Percentiles rank a stretch among this genome's conserved stretches.
Evolutionary conservation across 2,888 invertebrate genomes (phyloP).

Genomic region (Macaria notata): DNA sequence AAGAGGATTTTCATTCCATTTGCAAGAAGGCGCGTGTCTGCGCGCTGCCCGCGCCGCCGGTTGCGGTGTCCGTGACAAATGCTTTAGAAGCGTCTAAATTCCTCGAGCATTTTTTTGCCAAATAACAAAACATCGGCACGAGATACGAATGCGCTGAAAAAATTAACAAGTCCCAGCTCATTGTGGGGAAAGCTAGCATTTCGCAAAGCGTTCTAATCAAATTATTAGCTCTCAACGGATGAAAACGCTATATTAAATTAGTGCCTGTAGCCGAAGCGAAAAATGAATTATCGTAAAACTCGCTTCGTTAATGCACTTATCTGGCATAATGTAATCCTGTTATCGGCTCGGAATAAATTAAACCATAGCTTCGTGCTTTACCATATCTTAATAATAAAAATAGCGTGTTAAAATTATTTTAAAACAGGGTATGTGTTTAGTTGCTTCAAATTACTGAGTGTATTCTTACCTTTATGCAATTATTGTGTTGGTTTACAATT

Average conservation of each 20-base stretch:
- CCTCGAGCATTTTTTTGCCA: constrained; percentile 28
- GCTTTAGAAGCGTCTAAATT: constrained; percentile 45
- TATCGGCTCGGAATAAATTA: no score
- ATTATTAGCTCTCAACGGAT: constrained; percentile 27
- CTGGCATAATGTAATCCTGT: background rate
- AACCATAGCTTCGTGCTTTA: no score
- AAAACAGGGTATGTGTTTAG: no score
- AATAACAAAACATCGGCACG: constrained; percentile 31
- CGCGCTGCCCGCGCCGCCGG: constrained; percentile 4
- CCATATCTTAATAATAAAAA: no score
- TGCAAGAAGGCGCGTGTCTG: constrained; percentile 30
- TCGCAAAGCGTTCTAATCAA: constrained; percentile 38
- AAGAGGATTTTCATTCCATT: constrained; percentile 40
- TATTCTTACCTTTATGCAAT: no score
- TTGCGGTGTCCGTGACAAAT: constrained; percentile 54
- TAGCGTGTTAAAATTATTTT: no score
- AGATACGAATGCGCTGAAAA: no score
- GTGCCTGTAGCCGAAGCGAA: constrained; percentile 7
- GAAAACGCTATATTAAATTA: constrained; percentile 21
- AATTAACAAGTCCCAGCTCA: constrained; percentile 6
- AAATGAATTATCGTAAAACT: constrained; percentile 16
- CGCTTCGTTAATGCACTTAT: constrained; percentile 15
- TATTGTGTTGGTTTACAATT: no score
- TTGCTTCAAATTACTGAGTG: no score
- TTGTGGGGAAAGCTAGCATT: constrained; percentile 29